These are phyloP conservation scores for Heteropelma amictum DNA, from an alignment of 2,888 invertebrate species.

Conservation along the genomic window DNA sequence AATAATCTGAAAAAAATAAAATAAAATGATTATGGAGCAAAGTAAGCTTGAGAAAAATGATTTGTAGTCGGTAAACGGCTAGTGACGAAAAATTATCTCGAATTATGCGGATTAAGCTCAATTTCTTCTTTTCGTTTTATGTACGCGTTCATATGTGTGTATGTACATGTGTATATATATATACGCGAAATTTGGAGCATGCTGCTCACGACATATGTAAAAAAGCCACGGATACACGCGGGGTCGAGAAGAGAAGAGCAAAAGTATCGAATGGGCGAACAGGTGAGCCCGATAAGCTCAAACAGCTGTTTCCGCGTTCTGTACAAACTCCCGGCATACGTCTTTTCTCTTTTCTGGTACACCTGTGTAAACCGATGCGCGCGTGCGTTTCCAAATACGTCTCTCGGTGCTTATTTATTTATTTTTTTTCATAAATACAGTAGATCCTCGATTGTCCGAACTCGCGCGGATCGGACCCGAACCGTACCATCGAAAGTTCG, in stretches of 20 bases:
- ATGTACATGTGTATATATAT: neutral
- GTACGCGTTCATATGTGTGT: neutral
- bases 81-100: too few species aligned
- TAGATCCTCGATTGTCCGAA: too few species aligned
- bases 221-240: neutral
- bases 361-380: neutral
- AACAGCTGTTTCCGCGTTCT: conserved; percentile 71
- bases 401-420: too few species aligned
- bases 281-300: conserved; percentile 69
- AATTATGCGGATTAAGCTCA: neutral
- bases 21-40: too few species aligned
- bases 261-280: conserved; percentile 63
- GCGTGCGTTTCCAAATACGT: conserved; percentile 23
- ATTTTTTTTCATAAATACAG: too few species aligned
- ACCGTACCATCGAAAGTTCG: too few species aligned
- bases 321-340: conserved; percentile 51
- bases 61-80: too few species aligned
- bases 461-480: too few species aligned
- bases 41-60: too few species aligned
- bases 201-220: conserved; percentile 33
- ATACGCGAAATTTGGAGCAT: conserved; percentile 6
- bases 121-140: neutral
- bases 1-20: too few species aligned
- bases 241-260: conserved; percentile 51
- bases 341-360: neutral